Percentiles rank a stretch among this genome's conserved stretches.
These are phyloP conservation scores for Ichneumoninae sp. DNA, from an alignment of 2,888 invertebrate species.

Conservation along the genomic window DNA sequence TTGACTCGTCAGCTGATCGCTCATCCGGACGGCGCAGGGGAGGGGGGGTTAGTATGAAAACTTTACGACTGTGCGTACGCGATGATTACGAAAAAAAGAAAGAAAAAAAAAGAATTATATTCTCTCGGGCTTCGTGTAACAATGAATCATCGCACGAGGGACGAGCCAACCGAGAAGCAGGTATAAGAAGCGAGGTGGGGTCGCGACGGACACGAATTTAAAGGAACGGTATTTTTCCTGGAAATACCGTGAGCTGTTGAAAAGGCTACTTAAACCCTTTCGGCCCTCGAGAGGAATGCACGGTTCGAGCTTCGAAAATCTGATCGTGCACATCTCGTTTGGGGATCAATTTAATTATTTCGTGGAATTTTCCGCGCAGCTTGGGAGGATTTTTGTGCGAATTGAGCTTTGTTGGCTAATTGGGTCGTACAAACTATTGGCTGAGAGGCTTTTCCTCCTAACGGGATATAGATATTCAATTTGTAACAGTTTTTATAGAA, in stretches of 20 bases:
- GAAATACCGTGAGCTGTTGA: not conserved
- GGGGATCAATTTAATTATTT: not conserved
- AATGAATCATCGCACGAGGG: conserved; percentile 56
- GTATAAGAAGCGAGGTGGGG: not conserved
- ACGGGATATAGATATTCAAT: not conserved
- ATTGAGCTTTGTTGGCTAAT: too few relatives aligned
- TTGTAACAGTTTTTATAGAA: not conserved
- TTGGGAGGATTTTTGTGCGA: not conserved
- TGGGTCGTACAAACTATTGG: too few relatives aligned
- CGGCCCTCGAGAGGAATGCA: not conserved
- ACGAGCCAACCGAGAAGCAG: not conserved
- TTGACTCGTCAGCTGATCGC: conserved; percentile 65
- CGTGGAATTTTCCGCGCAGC: not conserved
- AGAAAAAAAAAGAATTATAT: conserved; percentile 31
- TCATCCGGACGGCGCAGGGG: conserved; percentile 19
- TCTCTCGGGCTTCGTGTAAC: conserved; percentile 20
- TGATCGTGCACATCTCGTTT: not conserved
- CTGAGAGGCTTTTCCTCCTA: too few relatives aligned
- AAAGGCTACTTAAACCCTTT: not conserved
- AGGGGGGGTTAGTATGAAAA: conserved; percentile 31
- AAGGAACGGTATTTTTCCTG: conserved; percentile 1
- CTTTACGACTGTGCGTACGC: conserved; percentile 42
- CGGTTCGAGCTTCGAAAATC: not conserved
- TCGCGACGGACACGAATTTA: conserved; percentile 26
- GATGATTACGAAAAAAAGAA: conserved; percentile 14